Evolutionary conservation across 1,140 invertebrate genomes (phyloP).

Genomic region (Eulimnadia texana): DNA sequence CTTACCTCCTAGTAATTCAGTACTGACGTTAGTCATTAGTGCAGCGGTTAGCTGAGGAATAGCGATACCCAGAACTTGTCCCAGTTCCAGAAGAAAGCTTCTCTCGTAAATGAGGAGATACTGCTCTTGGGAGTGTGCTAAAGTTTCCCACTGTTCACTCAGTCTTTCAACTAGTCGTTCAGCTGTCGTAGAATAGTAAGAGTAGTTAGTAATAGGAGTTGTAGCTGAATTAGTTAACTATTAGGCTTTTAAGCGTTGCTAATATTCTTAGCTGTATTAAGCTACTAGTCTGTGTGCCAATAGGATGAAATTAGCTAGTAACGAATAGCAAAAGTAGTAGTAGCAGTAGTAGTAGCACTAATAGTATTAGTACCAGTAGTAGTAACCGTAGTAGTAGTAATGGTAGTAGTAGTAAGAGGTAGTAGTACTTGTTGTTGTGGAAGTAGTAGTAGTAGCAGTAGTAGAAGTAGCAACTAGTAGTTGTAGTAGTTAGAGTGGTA

Average conservation of each 20-base stretch:
- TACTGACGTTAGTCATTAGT: slow-evolving; percentile 40
- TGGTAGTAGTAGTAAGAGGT: no score
- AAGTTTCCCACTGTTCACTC: slow-evolving; percentile 40
- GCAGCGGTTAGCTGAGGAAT: slow-evolving; percentile 52
- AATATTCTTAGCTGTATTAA: slow-evolving; percentile 12
- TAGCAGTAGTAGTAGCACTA: no score
- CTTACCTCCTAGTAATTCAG: slow-evolving; percentile 48
- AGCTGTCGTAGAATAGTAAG: no score
- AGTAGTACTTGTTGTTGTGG: no score
- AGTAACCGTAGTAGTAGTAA: no score
- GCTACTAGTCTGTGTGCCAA: slow-evolving; percentile 19
- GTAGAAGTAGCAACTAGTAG: no score
- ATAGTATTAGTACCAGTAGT: no score
- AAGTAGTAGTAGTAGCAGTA: no score
- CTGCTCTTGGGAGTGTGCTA: slow-evolving; percentile 48
- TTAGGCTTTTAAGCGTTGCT: slow-evolving; percentile 21
- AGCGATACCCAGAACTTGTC: slow-evolving; percentile 45
- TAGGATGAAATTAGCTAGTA: not conserved
- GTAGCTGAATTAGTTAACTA: not conserved
- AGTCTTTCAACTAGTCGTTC: slow-evolving; percentile 29
- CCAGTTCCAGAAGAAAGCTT: slow-evolving; percentile 47
- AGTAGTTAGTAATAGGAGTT: not conserved
- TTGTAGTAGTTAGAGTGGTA: no score
- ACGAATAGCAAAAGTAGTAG: no score
- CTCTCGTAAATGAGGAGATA: slow-evolving; percentile 54